These are phyloP conservation scores for Sisor rabdophorus DNA, from an alignment of 2,113 vertebrate species.

Conservation along the genomic window DNA sequence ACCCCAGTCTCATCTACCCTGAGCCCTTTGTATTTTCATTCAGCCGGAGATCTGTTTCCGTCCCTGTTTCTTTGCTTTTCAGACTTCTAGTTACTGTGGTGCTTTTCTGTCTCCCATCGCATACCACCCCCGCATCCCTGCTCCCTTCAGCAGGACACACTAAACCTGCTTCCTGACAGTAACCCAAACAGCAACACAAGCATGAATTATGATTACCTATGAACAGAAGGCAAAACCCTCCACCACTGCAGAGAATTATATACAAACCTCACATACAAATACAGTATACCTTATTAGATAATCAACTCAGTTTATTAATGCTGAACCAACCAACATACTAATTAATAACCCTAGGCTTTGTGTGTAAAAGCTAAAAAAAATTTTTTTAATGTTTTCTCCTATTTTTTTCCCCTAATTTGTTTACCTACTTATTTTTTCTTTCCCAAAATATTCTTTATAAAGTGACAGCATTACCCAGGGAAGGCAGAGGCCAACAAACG, in stretches of 20 bases:
- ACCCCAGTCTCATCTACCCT: conserved; percentile 21
- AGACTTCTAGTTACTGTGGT: conserved; percentile 6
- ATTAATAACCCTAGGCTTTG: background rate
- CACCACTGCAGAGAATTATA: conserved; percentile 3
- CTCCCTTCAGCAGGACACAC: conserved; percentile 17
- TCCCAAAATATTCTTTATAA: background rate
- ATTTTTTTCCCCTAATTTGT: too few relatives aligned
- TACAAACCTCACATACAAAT: background rate
- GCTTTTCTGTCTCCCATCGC: conserved; percentile 15
- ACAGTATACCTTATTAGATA: background rate
- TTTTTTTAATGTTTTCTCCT: background rate
- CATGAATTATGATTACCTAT: conserved; percentile 20
- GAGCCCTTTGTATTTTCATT: conserved; percentile 10
- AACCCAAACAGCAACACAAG: conserved; percentile 22
- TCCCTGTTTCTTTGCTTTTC: background rate
- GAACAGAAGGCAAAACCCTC: background rate
- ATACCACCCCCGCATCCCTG: conserved; percentile 13
- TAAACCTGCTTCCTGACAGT: conserved; percentile 17
- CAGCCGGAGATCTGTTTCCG: conserved; percentile 13
- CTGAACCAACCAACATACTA: background rate
- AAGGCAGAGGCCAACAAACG: background rate
- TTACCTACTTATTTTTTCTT: background rate
- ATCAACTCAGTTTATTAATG: background rate
- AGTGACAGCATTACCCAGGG: background rate
- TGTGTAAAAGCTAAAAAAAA: background rate